These are phyloP conservation scores for Conus ventricosus DNA, from an alignment of 1,140 invertebrate genomes.

Conservation along the genomic window DNA sequence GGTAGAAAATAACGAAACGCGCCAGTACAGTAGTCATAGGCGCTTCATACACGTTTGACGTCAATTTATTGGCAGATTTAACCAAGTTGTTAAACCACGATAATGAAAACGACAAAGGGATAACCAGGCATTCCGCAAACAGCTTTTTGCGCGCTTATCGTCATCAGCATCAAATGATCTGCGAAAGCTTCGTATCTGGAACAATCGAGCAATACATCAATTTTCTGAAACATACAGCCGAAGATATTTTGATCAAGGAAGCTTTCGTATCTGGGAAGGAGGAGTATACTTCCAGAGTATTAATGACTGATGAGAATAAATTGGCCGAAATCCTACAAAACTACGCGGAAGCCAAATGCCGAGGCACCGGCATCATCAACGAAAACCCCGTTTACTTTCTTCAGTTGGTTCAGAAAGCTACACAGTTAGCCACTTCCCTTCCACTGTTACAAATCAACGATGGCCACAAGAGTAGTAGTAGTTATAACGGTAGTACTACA, in stretches of 20 bases:
- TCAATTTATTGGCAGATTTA: not conserved
- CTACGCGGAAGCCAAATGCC: not conserved
- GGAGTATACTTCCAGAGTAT: not conserved
- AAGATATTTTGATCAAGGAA: not conserved
- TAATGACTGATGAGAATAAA: not conserved
- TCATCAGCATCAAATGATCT: not conserved
- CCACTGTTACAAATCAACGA: not conserved
- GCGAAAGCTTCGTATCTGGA: not conserved
- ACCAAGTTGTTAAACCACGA: not conserved
- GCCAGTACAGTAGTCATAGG: not conserved
- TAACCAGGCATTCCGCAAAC: not conserved
- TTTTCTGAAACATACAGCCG: not conserved
- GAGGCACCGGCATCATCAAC: not conserved
- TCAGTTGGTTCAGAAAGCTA: not conserved
- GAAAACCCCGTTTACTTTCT: not conserved
- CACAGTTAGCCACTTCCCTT: not conserved
- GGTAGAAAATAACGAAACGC: not conserved
- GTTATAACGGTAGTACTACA: not conserved
- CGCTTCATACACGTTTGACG: not conserved
- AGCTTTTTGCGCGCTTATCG: not conserved
- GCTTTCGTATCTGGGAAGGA: not conserved
- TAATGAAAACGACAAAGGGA: not conserved
- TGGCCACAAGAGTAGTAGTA: not conserved
- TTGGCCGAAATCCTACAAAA: not conserved
- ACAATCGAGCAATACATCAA: not conserved